Percentiles rank a stretch among this genome's conserved stretches.
Evolutionary conservation across 2,888 invertebrate genomes (phyloP).

Genomic region (Pogonocherus hispidulus): DNA sequence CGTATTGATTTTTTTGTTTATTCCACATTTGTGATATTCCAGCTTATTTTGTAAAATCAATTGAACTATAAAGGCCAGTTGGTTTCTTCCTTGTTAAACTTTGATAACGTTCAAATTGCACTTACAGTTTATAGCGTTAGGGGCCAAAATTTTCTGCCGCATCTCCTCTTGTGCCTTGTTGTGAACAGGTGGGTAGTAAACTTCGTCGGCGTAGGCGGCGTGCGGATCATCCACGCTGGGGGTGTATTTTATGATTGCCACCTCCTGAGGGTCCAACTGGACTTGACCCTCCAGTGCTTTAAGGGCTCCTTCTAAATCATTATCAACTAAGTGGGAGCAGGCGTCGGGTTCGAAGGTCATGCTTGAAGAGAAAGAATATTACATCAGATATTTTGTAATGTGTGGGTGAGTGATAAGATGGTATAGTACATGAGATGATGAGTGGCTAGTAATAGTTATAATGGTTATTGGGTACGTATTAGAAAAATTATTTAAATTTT

Average conservation of each 20-base stretch:
- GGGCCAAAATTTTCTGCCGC: slow-evolving; percentile 70
- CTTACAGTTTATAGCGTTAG: slow-evolving; percentile 64
- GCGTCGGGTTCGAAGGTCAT: slow-evolving; percentile 68
- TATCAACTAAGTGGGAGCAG: slow-evolving; percentile 70
- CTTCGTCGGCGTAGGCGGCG: slow-evolving; percentile 84
- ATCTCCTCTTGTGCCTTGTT: slow-evolving; percentile 63
- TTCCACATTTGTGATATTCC: no score
- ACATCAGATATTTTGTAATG: neutral
- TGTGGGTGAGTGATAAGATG: no score
- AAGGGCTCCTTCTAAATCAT: slow-evolving; percentile 71
- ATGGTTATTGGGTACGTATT: no score
- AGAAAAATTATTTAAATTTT: no score
- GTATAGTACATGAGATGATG: no score
- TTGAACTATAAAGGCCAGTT: no score
- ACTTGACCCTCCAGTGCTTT: slow-evolving; percentile 71
- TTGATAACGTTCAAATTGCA: no score
- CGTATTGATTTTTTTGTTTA: no score
- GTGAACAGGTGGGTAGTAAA: slow-evolving; percentile 80
- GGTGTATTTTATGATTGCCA: slow-evolving; percentile 85
- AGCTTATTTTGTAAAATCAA: no score
- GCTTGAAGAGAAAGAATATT: slow-evolving; percentile 57
- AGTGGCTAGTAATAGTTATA: no score
- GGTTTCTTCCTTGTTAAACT: no score
- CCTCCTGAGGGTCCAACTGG: slow-evolving; percentile 75
- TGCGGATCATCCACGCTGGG: slow-evolving; percentile 77